phyloP scores from a whole-genome alignment of 2,888 invertebrate genomes.

The Branchellion lobata region DNA sequence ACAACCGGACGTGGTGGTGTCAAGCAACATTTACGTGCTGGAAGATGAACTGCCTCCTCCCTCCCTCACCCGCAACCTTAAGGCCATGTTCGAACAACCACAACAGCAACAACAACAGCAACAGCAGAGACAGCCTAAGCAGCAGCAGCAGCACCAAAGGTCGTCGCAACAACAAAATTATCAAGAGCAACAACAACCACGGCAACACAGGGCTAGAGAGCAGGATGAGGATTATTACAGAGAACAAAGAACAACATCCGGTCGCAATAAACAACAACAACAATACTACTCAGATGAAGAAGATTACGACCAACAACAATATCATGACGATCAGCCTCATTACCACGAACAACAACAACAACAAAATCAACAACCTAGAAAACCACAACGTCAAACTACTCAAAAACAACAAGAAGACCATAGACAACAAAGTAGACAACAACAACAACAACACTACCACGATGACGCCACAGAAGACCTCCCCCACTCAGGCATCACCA shows the following conservation, averaged over 20 bases:
- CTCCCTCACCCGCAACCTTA: slow-evolving; percentile 48
- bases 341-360: slow-evolving; percentile 21
- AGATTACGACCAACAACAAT: slow-evolving; percentile 48
- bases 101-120: not conserved
- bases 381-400: not conserved
- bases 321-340: slow-evolving; percentile 23
- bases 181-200: not conserved
- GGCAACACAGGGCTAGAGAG: not conserved
- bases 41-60: slow-evolving; percentile 50
- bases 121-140: not conserved
- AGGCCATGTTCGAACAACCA: slow-evolving; percentile 48
- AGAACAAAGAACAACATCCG: not conserved
- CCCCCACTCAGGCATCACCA: slow-evolving; percentile 50
- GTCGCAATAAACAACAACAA: not conserved
- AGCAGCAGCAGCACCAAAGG: not conserved
- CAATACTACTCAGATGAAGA: not conserved
- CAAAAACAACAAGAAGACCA: slow-evolving; percentile 30
- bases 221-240: slow-evolving; percentile 35
- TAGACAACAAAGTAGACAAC: not conserved
- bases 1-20: slow-evolving; percentile 44
- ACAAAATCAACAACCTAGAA: slow-evolving; percentile 36
- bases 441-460: not conserved
- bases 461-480: slow-evolving; percentile 42
- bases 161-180: slow-evolving; percentile 14
- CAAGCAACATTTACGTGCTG: slow-evolving; percentile 40